These are phyloP conservation scores for Phainopepla nitens DNA, from an alignment of 2,113 vertebrate genomes.

Conservation along the genomic window DNA sequence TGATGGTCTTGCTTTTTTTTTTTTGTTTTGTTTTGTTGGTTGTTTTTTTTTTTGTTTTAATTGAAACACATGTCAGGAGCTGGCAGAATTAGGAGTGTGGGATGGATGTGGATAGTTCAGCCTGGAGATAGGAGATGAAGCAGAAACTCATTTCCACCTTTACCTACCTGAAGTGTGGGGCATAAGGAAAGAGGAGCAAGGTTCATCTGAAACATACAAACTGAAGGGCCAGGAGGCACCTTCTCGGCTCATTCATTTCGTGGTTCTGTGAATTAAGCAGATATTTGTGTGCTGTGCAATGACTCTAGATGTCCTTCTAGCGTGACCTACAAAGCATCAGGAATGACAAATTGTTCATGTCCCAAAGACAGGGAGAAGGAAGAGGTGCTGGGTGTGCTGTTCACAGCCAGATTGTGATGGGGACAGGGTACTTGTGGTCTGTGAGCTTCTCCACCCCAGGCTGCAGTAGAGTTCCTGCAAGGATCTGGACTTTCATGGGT, in stretches of 20 bases:
- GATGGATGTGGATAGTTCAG: background rate
- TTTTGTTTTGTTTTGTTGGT: too few species aligned
- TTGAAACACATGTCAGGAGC: background rate
- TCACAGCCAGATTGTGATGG: background rate
- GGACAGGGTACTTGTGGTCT: background rate
- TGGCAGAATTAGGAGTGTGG: background rate
- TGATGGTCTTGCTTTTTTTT: background rate
- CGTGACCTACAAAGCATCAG: background rate
- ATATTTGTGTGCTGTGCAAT: background rate
- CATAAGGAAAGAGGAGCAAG: background rate
- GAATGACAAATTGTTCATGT: background rate
- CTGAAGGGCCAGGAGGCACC: background rate
- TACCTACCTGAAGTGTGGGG: background rate
- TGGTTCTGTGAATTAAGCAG: background rate
- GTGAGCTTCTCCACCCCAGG: accelerated
- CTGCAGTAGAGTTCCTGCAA: background rate
- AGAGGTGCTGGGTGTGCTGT: background rate
- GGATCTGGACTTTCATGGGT: accelerated
- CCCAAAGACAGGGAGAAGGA: background rate
- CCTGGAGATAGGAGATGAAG: background rate
- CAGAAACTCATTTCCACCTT: background rate
- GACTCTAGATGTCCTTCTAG: background rate
- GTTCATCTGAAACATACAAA: background rate
- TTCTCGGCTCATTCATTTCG: background rate
- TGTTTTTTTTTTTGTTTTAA: background rate